A percentile compares a stretch with the other conserved stretches of the same genome.
Conservation (phyloP, 1,140 invertebrate species). For the Camponotus vicinus region DNA sequence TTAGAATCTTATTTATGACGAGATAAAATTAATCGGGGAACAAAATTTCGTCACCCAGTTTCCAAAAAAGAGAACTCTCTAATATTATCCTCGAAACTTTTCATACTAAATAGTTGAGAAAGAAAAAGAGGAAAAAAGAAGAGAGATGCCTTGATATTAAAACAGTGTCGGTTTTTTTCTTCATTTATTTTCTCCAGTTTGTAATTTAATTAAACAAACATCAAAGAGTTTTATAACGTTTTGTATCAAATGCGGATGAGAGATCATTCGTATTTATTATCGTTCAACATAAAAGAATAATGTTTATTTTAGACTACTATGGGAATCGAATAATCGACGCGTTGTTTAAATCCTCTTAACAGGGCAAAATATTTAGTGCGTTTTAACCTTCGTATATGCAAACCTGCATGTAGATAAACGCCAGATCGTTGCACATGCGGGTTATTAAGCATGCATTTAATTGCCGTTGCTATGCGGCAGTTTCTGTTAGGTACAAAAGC, state of each 20-base stretch:
- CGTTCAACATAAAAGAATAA: not conserved
- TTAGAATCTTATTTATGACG: not conserved
- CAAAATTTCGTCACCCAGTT: not conserved
- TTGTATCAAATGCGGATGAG: not conserved
- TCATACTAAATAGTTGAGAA: not conserved
- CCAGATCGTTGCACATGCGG: constrained; percentile 6
- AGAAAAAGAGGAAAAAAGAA: too few species aligned
- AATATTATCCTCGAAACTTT: not conserved
- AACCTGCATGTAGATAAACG: not conserved
- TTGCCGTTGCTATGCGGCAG: constrained; percentile 17
- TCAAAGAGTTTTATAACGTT: not conserved
- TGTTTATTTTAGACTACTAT: not conserved
- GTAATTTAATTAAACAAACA: not conserved
- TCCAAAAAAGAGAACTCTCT: not conserved
- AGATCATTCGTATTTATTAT: not conserved
- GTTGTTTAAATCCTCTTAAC: not conserved
- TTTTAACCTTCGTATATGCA: not conserved
- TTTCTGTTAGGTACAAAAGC: constrained; percentile 25
- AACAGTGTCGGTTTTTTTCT: not conserved
- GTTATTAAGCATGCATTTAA: constrained; percentile 46
- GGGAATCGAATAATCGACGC: not conserved
- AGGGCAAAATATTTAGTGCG: not conserved
- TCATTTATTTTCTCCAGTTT: not conserved
- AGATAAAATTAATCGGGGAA: not conserved
- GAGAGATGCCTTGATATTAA: not conserved